These are phyloP conservation scores for Hydrotaea diabolus DNA, from an alignment of 2,888 invertebrate genomes.

Conservation along the genomic window DNA sequence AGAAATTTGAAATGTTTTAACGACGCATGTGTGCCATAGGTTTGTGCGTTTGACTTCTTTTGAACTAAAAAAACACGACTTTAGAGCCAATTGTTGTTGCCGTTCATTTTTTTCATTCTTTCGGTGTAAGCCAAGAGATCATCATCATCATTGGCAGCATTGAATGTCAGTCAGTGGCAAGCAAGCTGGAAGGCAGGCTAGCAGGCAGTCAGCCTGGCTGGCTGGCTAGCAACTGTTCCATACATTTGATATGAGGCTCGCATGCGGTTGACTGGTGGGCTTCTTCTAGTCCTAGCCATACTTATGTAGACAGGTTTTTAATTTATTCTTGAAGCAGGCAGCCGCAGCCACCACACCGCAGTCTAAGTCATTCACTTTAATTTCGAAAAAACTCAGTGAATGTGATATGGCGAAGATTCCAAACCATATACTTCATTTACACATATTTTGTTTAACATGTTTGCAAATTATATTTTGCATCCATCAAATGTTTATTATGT, in stretches of 20 bases:
- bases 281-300: not conserved
- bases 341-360: not conserved
- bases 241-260: not conserved
- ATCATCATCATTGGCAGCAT: not conserved
- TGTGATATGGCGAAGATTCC: too few relatives aligned
- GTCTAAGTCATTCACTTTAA: constrained; percentile 9
- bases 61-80: too few relatives aligned
- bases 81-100: too few relatives aligned
- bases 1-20: constrained; percentile 61
- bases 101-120: not conserved
- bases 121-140: constrained; percentile 10
- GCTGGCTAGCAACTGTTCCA: not conserved
- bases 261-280: not conserved
- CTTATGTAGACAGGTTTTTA: constrained; percentile 14
- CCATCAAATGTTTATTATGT: not conserved
- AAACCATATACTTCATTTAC: not conserved
- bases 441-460: not conserved
- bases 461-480: not conserved
- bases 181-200: too few relatives aligned
- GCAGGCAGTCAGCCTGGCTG: too few relatives aligned
- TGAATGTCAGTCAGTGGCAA: constrained; percentile 27
- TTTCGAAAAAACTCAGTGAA: too few relatives aligned
- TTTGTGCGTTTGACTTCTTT: constrained; percentile 16
- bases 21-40: constrained; percentile 52
- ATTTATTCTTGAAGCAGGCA: not conserved